Evolutionary conservation across 2,888 invertebrate species (phyloP).

Genomic region (Drosophila atroscutellata): DNA sequence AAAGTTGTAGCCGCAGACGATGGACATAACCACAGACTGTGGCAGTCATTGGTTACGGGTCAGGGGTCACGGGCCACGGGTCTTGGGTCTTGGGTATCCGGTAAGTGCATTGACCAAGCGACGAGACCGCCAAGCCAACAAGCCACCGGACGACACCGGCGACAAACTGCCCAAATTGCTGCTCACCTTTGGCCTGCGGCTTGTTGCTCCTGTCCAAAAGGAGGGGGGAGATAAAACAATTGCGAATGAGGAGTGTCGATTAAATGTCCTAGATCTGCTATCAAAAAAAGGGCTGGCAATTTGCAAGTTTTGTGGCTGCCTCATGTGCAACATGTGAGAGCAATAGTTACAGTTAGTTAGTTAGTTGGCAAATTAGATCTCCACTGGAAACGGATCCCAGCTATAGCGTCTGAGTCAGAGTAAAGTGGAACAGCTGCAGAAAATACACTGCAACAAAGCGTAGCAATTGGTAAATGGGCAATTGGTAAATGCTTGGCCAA

Average conservation of each 20-base stretch:
- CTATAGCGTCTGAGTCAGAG: not conserved
- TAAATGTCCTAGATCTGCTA: not conserved
- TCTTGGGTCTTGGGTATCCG: not conserved
- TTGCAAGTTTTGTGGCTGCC: slow-evolving; percentile 1
- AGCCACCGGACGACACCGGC: not conserved
- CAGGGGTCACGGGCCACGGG: not conserved
- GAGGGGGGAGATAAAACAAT: not conserved
- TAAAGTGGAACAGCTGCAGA: too few relatives aligned
- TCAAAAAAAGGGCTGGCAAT: not conserved
- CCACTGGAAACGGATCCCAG: not conserved
- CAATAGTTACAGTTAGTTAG: not conserved
- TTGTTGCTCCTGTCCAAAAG: slow-evolving; percentile 12
- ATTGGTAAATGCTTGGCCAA: not conserved
- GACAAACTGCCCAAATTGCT: not conserved
- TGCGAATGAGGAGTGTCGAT: not conserved
- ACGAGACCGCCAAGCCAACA: not conserved
- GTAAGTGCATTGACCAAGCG: slow-evolving; percentile 48
- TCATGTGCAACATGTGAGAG: not conserved
- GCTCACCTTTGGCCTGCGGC: slow-evolving; percentile 5
- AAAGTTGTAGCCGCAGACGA: slow-evolving; percentile 20
- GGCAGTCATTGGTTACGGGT: not conserved
- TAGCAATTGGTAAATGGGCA: not conserved
- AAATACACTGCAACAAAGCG: not conserved
- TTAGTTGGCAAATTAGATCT: not conserved
- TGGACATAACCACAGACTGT: slow-evolving; percentile 30